Evolutionary conservation across 2,888 invertebrate species (phyloP).

Genomic region (Incurvaria masculella): DNA sequence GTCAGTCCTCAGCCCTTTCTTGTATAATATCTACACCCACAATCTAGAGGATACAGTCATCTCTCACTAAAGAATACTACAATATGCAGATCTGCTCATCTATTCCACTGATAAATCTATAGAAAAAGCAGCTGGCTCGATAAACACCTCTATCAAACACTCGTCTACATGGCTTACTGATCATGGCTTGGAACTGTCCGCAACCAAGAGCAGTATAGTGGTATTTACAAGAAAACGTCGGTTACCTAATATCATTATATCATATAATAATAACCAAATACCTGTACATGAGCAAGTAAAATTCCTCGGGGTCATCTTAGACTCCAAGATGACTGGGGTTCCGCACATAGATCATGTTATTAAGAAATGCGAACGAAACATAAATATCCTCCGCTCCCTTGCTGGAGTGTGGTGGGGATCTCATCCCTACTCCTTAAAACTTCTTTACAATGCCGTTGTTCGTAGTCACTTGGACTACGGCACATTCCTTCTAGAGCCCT

Average conservation of each 20-base stretch:
- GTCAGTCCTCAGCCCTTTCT: constrained; percentile 14
- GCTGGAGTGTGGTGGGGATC: constrained; percentile 15
- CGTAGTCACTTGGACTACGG: constrained; percentile 18
- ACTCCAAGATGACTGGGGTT: neutral
- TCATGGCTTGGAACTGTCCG: neutral
- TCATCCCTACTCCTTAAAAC: constrained; percentile 14
- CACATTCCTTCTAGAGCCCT: constrained; percentile 14
- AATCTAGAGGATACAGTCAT: constrained; percentile 6
- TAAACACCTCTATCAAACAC: constrained; percentile 4
- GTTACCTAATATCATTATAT: neutral
- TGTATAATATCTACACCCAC: constrained; percentile 13
- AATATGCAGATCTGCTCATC: constrained; percentile 15
- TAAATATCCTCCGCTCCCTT: neutral
- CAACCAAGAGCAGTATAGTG: neutral
- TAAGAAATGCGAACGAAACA: neutral
- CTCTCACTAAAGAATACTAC: constrained; percentile 5
- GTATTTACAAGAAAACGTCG: neutral
- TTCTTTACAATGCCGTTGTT: constrained; percentile 15
- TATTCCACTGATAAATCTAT: constrained; percentile 4
- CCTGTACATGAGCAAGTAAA: neutral
- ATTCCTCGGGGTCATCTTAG: neutral
- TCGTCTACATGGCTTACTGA: neutral
- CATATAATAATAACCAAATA: neutral
- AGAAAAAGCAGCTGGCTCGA: neutral
- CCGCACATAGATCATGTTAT: neutral